Conservation (phyloP, 2,888 invertebrate species). For the Diarsia brunnea region DNA sequence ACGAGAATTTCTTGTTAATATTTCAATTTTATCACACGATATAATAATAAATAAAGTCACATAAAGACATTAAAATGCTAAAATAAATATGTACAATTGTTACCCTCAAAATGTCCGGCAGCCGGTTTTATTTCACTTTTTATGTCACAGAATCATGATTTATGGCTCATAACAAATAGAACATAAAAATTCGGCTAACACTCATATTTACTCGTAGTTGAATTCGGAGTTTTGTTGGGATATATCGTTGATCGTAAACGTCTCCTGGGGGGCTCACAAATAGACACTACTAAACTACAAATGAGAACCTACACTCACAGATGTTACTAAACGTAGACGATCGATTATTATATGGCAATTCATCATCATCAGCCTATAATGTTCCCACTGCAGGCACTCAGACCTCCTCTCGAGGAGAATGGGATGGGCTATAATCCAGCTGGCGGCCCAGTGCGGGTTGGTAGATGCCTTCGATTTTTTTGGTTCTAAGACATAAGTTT, state of each 20-base stretch:
- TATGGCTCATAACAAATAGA: conserved; percentile 54
- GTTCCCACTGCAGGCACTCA: no score
- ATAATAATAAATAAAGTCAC: conserved; percentile 33
- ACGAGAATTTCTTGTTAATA: conserved; percentile 14
- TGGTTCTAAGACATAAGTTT: no score
- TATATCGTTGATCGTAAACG: conserved; percentile 33
- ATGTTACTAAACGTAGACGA: not conserved
- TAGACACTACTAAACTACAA: conserved; percentile 44
- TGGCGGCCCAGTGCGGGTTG: no score
- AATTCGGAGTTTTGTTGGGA: conserved; percentile 39
- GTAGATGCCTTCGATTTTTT: no score
- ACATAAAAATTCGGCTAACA: conserved; percentile 49
- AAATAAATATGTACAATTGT: conserved; percentile 51
- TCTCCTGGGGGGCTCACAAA: conserved; percentile 24
- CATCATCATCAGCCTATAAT: no score
- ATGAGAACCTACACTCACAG: conserved; percentile 26
- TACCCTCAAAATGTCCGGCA: conserved; percentile 41
- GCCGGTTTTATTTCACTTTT: conserved; percentile 59
- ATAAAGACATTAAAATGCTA: conserved; percentile 42
- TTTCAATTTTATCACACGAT: conserved; percentile 23
- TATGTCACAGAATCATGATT: conserved; percentile 53
- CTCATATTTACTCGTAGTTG: conserved; percentile 51
- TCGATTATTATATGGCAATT: not conserved
- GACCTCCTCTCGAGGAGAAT: no score
- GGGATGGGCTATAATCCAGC: no score